Conservation (phyloP, 2,888 invertebrate genomes). For the Ptilodon capucinus region DNA sequence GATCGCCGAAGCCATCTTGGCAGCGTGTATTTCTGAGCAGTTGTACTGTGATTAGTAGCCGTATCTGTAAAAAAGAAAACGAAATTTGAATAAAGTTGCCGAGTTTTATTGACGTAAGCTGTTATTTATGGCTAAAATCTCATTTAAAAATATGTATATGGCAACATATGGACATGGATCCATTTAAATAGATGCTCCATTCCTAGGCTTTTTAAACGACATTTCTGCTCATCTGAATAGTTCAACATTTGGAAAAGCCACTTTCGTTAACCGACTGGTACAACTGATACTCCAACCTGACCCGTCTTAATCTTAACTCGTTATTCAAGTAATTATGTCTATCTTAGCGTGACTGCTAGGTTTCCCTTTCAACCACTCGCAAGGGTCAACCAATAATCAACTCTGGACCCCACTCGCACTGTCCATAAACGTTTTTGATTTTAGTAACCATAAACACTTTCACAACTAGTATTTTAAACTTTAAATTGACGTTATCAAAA, state of each 20-base stretch:
- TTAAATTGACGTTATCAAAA: constrained; percentile 8
- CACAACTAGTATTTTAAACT: constrained; percentile 21
- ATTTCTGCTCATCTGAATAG: constrained; percentile 12
- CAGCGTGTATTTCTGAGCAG: constrained; percentile 53
- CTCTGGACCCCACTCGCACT: constrained; percentile 12
- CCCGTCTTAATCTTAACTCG: constrained; percentile 31
- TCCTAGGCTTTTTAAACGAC: constrained; percentile 13
- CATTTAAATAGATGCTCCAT: not conserved
- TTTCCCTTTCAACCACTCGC: constrained; percentile 45
- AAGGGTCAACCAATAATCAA: constrained; percentile 25
- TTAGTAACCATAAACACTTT: constrained; percentile 21
- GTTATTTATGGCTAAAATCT: too few relatives aligned
- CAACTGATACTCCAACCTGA: constrained; percentile 3
- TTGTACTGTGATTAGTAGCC: constrained; percentile 70
- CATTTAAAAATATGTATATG: not conserved
- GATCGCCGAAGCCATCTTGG: constrained; percentile 70
- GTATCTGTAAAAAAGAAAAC: constrained; percentile 68
- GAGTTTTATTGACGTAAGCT: too few relatives aligned
- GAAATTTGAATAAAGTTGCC: not conserved
- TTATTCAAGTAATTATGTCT: constrained; percentile 32
- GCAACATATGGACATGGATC: constrained; percentile 1
- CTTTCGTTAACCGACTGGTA: constrained; percentile 20
- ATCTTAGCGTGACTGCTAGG: constrained; percentile 23
- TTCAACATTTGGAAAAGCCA: constrained; percentile 27
- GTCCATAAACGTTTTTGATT: constrained; percentile 21